Evolutionary conservation across 37 sponge, comb jelly and placozoan species (phyloP).

Genomic region (Ephydatia muelleri): DNA sequence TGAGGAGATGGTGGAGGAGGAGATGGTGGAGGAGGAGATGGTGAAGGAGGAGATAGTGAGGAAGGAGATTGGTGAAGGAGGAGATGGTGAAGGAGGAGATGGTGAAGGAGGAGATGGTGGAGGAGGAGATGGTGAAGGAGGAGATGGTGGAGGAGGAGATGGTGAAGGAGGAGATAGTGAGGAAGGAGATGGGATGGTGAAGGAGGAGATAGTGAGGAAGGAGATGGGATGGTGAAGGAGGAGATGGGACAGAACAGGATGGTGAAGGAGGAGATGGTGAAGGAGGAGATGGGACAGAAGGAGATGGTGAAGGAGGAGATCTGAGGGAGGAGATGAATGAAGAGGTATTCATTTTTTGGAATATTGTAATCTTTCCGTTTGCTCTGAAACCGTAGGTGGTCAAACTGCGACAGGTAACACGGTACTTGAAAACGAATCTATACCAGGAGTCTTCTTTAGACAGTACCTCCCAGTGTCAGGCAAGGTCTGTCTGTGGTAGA

Average conservation of each 20-base stretch:
- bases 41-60: background rate
- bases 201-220: background rate
- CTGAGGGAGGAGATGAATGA: background rate
- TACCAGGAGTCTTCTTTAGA: conserved; percentile 65
- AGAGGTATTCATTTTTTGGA: background rate
- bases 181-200: background rate
- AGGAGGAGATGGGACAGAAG: background rate
- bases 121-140: background rate
- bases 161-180: background rate
- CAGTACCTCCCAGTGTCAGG: conserved; percentile 79
- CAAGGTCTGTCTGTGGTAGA: conserved; percentile 25
- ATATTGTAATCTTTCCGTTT: background rate
- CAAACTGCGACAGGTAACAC: background rate
- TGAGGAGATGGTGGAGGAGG: background rate
- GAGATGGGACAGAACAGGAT: no score
- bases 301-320: conserved; percentile 7
- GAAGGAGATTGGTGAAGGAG: background rate
- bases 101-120: no score
- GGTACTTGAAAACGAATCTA: conserved; percentile 16
- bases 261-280: background rate
- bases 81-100: background rate
- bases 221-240: background rate
- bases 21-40: background rate
- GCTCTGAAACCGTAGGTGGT: background rate
- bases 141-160: no score